Conservation (phyloP, 2,888 invertebrate species). For the Cephus pulcher region DNA sequence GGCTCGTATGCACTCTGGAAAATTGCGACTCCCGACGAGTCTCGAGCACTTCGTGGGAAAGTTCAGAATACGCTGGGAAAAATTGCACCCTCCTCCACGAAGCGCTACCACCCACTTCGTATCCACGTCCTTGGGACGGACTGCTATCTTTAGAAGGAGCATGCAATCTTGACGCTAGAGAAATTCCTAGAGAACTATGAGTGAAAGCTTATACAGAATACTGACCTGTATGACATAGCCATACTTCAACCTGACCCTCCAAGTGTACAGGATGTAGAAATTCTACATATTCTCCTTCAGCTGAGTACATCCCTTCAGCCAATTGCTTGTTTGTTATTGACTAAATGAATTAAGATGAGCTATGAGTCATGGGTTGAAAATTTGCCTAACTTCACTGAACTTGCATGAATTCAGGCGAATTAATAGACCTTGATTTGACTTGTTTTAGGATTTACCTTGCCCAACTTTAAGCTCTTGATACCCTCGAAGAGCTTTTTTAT, state of each 20-base stretch:
- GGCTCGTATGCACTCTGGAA: background rate
- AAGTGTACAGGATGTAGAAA: slow-evolving; percentile 76
- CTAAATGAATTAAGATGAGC: slow-evolving; percentile 30
- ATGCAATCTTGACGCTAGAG: background rate
- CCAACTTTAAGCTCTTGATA: slow-evolving; percentile 78
- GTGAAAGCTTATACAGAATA: slow-evolving; percentile 41
- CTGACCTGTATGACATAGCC: slow-evolving; percentile 80
- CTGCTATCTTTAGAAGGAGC: background rate
- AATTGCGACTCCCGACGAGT: background rate
- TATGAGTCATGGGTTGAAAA: background rate
- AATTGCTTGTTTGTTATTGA: slow-evolving; percentile 62
- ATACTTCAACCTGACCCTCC: slow-evolving; percentile 85
- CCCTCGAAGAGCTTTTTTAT: slow-evolving; percentile 92
- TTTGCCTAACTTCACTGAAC: background rate
- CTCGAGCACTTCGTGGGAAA: background rate
- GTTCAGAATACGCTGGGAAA: background rate
- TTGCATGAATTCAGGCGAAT: background rate
- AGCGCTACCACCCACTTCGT: background rate
- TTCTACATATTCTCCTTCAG: slow-evolving; percentile 85
- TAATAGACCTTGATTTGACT: background rate
- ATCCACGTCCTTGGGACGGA: background rate
- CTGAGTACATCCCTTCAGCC: slow-evolving; percentile 81
- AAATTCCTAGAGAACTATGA: background rate
- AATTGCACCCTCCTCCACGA: background rate
- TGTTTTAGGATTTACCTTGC: slow-evolving; percentile 68